Evolutionary conservation across 2,113 vertebrate genomes (phyloP), one percentile per base, ranked within the genome.

Genomic region (Girardinichthys multiradiatus): DNA sequence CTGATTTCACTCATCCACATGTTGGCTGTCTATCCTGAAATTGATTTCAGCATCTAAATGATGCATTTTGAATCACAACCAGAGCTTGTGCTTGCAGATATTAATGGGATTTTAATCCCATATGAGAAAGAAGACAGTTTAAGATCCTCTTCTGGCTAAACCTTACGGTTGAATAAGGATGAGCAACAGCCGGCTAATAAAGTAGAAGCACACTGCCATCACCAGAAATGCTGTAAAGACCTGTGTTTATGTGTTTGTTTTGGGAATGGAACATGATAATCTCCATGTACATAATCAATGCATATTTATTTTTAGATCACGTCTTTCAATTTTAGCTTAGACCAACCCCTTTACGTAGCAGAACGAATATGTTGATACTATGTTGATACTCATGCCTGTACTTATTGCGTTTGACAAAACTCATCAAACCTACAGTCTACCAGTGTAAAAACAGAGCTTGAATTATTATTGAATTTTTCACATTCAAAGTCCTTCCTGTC

Each of bases 31-130:
- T 72, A 39, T 72, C 59, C 60, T 60, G 65, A 83, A 76, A 88
- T 84, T 72, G 54, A 86, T 74, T 77, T 58, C 37, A 74, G n/a
- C 61, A 57, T 80, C 73, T 67, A 48, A 59, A 51, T 54, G 37
- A 84, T 80, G 65, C 69, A 72, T 74, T 72, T 72, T 57, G 72
- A 85, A 83, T 28, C 76, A 70, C 48, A 62, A 68, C 45, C 26
- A 58, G 35, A 42, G 60, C 48, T 75, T 59, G 39, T 29, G 57
- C 45, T 58, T 70, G 8, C 63, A 42, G 64, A 71, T 45, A 66
- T 63, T 80, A 70, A 83, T 80, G 48, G 70, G 33, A 71, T 68
- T 79, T 74, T 70, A 85, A 85, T 80, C 80, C 77, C 68, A 26
- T 0, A 10, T 64, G 76, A 82, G 54, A 45, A 51, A 48, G 6